These are phyloP conservation scores for Calliphora vicina DNA, from an alignment of 1,140 invertebrate genomes.

Conservation along the genomic window DNA sequence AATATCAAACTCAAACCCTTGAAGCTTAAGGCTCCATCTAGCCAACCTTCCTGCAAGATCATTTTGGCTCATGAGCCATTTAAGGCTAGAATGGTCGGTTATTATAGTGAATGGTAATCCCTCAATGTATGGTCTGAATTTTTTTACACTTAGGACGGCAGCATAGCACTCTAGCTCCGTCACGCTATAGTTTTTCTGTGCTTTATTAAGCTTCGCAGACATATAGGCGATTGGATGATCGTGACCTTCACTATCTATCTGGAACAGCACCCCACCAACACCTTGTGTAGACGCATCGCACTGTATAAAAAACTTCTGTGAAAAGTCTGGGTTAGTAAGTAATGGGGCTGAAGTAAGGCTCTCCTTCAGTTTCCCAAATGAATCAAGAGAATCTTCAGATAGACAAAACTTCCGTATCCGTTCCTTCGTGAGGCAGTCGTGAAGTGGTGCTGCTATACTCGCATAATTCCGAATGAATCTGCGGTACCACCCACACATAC, in stretches of 20 bases:
- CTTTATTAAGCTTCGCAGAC: constrained; percentile 33
- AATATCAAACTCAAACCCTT: not conserved
- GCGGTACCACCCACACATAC: constrained; percentile 59
- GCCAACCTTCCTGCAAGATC: constrained; percentile 49
- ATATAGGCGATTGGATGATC: constrained; percentile 25
- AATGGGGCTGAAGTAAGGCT: not conserved
- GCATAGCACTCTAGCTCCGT: constrained; percentile 64
- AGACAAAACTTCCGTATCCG: not conserved
- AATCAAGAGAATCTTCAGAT: not conserved
- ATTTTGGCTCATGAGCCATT: constrained; percentile 46
- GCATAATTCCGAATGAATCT: constrained; percentile 57
- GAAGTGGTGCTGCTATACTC: constrained; percentile 35
- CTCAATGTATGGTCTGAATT: constrained; percentile 63
- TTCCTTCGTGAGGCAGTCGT: constrained; percentile 44
- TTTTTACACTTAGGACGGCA: constrained; percentile 59
- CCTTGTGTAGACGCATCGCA: constrained; percentile 49
- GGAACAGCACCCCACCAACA: constrained; percentile 5
- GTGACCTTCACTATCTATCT: not conserved
- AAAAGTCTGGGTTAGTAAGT: not conserved
- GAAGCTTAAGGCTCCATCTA: constrained; percentile 45
- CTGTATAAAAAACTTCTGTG: not conserved
- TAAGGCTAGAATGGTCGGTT: constrained; percentile 49
- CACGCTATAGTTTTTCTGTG: constrained; percentile 41
- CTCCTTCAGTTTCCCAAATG: not conserved
- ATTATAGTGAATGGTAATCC: constrained; percentile 58